These are phyloP conservation scores for Sebastes goodei DNA, from an alignment of 2,797 vertebrate genomes.

Conservation along the genomic window DNA sequence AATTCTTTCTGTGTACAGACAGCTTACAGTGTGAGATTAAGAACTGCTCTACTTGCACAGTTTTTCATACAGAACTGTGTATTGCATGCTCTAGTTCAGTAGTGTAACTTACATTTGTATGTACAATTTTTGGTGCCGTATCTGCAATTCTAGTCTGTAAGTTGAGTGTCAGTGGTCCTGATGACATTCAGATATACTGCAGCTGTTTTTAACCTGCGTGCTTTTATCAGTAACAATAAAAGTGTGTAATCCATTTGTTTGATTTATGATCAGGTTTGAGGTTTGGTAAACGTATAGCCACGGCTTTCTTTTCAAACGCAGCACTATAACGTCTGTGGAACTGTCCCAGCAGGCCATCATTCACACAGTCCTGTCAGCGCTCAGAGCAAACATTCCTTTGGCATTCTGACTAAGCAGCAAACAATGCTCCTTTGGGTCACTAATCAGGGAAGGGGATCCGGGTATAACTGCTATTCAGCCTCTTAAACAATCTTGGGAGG, in stretches of 20 bases:
- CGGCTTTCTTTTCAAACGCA: neutral
- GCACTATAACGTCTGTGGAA: neutral
- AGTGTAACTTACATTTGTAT: neutral
- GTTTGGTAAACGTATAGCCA: neutral
- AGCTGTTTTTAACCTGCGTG: neutral
- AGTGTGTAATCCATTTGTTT: neutral
- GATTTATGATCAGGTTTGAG: neutral
- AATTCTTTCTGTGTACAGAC: neutral
- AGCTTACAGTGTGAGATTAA: neutral
- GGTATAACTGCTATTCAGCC: neutral
- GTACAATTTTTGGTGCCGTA: neutral
- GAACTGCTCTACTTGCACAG: neutral
- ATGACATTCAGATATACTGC: neutral
- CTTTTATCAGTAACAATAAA: neutral
- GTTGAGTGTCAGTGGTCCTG: neutral
- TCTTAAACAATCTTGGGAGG: neutral
- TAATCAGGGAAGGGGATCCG: neutral
- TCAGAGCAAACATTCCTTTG: slow-evolving; percentile 41
- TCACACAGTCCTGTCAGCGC: slow-evolving; percentile 28
- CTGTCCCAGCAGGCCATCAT: neutral
- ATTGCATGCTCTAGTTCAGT: neutral
- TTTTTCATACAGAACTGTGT: neutral
- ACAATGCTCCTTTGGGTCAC: slow-evolving; percentile 7
- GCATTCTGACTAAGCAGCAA: slow-evolving; percentile 26
- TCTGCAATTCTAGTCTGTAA: too few species aligned